Conservation (phyloP, 2,888 invertebrate species). For the Aricia artaxerxes region DNA sequence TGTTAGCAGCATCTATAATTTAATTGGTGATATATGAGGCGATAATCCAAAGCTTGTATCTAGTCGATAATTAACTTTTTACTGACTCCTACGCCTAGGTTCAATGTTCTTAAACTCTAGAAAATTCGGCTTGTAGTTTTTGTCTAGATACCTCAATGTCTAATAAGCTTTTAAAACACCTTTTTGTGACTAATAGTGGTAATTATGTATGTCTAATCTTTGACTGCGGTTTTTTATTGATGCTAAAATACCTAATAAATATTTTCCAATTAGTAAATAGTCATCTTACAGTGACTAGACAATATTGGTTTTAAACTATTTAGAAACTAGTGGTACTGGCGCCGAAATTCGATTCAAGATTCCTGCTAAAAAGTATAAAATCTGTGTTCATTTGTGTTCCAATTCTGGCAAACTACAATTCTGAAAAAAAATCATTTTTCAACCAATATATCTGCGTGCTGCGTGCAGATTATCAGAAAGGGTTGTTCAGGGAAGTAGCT, state of each 20-base stretch:
- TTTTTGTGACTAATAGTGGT: neutral
- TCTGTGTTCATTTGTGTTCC: too few relatives aligned
- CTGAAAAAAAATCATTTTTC: too few relatives aligned
- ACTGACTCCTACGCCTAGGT: neutral
- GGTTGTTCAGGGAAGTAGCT: too few relatives aligned
- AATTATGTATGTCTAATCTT: neutral
- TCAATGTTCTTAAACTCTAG: neutral
- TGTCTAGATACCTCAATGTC: neutral
- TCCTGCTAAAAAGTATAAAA: too few relatives aligned
- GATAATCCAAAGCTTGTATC: neutral
- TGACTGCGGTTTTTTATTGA: neutral
- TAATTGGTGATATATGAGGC: neutral
- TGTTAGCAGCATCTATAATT: neutral
- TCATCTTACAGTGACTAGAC: neutral
- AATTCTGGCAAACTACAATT: too few relatives aligned
- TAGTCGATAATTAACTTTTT: neutral
- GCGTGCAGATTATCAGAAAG: too few relatives aligned
- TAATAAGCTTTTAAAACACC: neutral
- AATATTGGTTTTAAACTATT: neutral
- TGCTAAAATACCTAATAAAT: neutral
- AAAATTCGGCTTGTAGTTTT: neutral
- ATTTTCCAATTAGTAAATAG: neutral
- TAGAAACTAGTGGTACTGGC: too few relatives aligned
- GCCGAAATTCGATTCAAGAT: too few relatives aligned
- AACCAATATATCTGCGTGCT: too few relatives aligned